phyloP scores from a whole-genome alignment of 2,113 vertebrate species.

The Elaphurus davidianus region DNA sequence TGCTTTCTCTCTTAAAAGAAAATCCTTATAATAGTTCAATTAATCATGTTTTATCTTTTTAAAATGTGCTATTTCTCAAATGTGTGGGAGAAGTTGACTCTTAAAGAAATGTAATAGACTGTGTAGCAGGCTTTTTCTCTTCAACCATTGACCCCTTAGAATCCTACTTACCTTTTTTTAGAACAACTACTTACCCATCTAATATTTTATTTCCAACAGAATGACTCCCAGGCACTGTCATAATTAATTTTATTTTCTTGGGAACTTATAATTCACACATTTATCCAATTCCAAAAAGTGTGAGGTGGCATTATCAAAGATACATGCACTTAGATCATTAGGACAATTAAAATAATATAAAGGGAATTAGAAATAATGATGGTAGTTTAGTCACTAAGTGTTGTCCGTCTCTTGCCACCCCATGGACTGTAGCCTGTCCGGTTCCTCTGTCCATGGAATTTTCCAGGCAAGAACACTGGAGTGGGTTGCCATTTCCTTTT shows the following conservation, averaged over 20 bases:
- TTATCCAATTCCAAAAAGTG: neutral
- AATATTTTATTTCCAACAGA: neutral
- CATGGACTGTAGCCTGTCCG: neutral
- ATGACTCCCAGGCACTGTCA: neutral
- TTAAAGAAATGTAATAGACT: neutral
- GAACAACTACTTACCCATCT: neutral
- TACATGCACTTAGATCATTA: neutral
- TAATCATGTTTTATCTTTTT: slow-evolving; percentile 42
- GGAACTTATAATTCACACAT: neutral
- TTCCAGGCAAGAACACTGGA: neutral
- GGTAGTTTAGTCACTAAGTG: neutral
- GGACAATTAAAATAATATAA: neutral
- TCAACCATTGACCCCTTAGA: neutral
- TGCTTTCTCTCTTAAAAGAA: slow-evolving; percentile 10
- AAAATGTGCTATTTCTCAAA: slow-evolving; percentile 40
- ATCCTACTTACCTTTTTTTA: neutral
- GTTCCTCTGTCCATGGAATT: neutral
- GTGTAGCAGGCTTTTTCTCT: neutral
- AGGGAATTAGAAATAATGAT: neutral
- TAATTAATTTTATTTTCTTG: neutral
- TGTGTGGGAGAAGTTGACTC: neutral
- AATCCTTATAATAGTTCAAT: slow-evolving; percentile 43
- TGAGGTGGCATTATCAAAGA: neutral
- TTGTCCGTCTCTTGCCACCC: neutral
- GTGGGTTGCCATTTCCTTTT: neutral